These are phyloP conservation scores for Dicaeum eximium DNA, from an alignment of 2,113 vertebrate genomes.

Conservation along the genomic window DNA sequence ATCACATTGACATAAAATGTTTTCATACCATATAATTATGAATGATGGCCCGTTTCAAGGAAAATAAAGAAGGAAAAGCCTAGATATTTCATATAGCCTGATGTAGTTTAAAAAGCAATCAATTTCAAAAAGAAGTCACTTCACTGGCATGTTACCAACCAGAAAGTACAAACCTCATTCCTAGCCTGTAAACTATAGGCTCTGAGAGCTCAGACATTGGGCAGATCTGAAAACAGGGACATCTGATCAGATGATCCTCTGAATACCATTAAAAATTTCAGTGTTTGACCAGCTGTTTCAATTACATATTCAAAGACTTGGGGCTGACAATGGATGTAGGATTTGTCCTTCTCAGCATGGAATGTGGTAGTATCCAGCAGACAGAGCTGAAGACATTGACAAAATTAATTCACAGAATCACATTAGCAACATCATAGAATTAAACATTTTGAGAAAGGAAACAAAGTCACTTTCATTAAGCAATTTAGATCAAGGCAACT, in stretches of 20 bases:
- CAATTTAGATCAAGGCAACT: neutral
- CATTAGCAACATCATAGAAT: neutral
- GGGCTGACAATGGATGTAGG: neutral
- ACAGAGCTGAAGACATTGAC: neutral
- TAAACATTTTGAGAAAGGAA: neutral
- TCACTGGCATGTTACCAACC: too few relatives aligned
- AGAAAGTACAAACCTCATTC: neutral
- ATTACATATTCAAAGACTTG: neutral
- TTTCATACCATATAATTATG: neutral
- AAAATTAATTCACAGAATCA: neutral
- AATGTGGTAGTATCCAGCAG: neutral
- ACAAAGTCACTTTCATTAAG: fast-evolving
- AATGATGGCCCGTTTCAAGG: neutral
- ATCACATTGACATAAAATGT: neutral
- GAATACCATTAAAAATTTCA: slow-evolving; percentile 22
- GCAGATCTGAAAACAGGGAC: neutral
- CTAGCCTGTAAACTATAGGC: neutral
- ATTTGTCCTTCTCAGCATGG: neutral
- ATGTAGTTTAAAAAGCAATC: neutral
- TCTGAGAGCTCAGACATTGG: neutral
- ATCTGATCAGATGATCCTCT: neutral
- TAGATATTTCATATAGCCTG: neutral
- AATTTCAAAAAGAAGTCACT: neutral
- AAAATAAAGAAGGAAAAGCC: neutral
- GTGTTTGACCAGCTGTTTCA: neutral